Evolutionary conservation across 1,140 invertebrate genomes (phyloP).

Genomic region (Eulimnadia texana): DNA sequence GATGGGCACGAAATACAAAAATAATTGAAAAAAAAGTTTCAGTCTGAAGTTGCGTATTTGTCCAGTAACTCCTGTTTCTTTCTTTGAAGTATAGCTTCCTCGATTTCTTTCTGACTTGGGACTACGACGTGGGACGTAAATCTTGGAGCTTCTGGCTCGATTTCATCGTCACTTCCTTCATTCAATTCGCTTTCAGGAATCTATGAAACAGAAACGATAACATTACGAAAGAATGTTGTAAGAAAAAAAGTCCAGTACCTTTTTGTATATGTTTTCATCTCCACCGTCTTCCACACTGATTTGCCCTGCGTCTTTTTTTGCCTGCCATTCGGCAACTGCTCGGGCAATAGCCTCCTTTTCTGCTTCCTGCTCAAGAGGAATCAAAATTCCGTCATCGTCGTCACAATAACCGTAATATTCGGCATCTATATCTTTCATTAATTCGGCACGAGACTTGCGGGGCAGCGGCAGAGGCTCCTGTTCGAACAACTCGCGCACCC

Average conservation of each 20-base stretch:
- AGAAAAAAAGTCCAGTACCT: conserved; percentile 6
- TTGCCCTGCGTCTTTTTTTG: conserved; percentile 28
- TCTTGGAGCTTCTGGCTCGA: conserved; percentile 29
- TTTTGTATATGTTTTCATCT: conserved; percentile 8
- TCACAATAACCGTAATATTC: conserved; percentile 98
- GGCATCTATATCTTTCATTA: conserved; percentile 96
- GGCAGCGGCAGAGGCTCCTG: conserved; percentile 79
- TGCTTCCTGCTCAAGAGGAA: conserved; percentile 68
- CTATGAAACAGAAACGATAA: conserved; percentile 18
- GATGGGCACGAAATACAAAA: background rate
- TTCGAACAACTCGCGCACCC: conserved; percentile 93
- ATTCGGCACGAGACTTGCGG: conserved; percentile 80
- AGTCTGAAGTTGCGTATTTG: conserved; percentile 38
- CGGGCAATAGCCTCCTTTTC: conserved; percentile 45
- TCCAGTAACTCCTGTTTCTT: conserved; percentile 80
- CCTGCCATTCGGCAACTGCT: conserved; percentile 33
- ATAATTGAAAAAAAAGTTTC: background rate
- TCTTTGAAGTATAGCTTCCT: conserved; percentile 67
- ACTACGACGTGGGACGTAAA: conserved; percentile 74
- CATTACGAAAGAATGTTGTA: conserved; percentile 8
- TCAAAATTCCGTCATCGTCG: conserved; percentile 90
- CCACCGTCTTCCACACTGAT: conserved; percentile 13
- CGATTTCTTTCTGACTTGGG: conserved; percentile 74
- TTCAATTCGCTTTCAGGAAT: background rate
- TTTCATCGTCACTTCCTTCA: conserved; percentile 19